phyloP scores from a whole-genome alignment of 2,888 invertebrate genomes.

The Auanema sp. region DNA sequence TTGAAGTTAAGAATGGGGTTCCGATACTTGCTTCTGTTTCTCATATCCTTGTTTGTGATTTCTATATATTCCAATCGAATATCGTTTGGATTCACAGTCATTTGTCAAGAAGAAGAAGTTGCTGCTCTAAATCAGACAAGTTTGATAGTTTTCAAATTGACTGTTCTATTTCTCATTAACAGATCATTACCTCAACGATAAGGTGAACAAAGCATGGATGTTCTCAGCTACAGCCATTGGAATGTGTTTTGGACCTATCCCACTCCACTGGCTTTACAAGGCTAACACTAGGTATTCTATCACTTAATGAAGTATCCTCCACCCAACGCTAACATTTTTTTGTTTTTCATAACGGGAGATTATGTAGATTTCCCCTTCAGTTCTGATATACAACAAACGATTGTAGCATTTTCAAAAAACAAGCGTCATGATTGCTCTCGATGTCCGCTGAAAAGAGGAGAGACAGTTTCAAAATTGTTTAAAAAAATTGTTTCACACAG shows the following conservation, averaged over 20 bases:
- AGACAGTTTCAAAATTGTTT: too few species aligned
- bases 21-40: slow-evolving; percentile 29
- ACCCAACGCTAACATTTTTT: too few species aligned
- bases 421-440: too few species aligned
- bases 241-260: slow-evolving; percentile 40
- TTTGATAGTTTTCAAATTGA: too few species aligned
- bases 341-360: too few species aligned
- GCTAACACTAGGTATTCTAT: slow-evolving; percentile 20
- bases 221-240: slow-evolving; percentile 43
- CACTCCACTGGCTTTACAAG: slow-evolving; percentile 24
- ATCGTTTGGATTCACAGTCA: slow-evolving; percentile 39
- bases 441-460: too few species aligned
- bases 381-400: too few species aligned
- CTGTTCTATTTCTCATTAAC: neutral
- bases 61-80: slow-evolving; percentile 41
- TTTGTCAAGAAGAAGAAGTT: slow-evolving; percentile 30
- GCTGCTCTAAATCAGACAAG: neutral
- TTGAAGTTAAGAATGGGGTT: slow-evolving; percentile 23
- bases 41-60: slow-evolving; percentile 29
- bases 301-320: too few species aligned
- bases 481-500: too few species aligned
- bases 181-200: slow-evolving; percentile 37
- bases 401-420: too few species aligned
- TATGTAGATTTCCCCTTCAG: too few species aligned
- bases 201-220: slow-evolving; percentile 41